Percentiles rank a stretch among this genome's conserved stretches.
Evolutionary conservation across 2,797 vertebrate species (phyloP).

Genomic region (Bovichtus variegatus): DNA sequence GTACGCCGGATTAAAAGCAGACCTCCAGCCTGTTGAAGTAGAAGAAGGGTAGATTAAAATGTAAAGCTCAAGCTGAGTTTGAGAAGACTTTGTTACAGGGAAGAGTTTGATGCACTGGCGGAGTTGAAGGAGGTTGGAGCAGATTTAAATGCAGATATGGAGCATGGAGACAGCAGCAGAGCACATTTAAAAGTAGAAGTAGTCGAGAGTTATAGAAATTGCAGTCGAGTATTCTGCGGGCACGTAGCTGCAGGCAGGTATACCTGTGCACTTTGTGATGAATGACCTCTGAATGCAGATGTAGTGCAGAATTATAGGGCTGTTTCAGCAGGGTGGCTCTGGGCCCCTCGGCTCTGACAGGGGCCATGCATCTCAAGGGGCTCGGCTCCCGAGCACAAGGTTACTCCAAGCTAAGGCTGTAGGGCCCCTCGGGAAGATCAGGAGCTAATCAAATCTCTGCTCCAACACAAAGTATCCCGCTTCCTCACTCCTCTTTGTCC

Average conservation of each 20-base stretch:
- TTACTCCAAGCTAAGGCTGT: slow-evolving; percentile 43
- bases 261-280: slow-evolving; percentile 61
- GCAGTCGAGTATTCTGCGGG: slow-evolving; percentile 11
- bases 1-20: not conserved
- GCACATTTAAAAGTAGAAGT: slow-evolving; percentile 20
- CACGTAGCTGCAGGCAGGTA: slow-evolving; percentile 13
- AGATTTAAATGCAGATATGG: slow-evolving; percentile 32
- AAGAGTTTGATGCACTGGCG: not conserved
- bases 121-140: not conserved
- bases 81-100: slow-evolving; percentile 15
- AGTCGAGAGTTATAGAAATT: slow-evolving; percentile 23
- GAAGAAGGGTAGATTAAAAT: slow-evolving; percentile 2
- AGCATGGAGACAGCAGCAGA: not conserved
- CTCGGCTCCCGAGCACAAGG: slow-evolving; percentile 54
- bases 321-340: slow-evolving; percentile 42
- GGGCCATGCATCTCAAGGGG: slow-evolving; percentile 73
- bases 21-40: not conserved
- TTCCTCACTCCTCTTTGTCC: not conserved
- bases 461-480: not conserved
- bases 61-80: slow-evolving; percentile 3
- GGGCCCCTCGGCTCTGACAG: slow-evolving; percentile 67
- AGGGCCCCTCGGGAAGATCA: slow-evolving; percentile 33
- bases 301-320: slow-evolving; percentile 52
- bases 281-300: slow-evolving; percentile 70
- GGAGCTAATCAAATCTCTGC: slow-evolving; percentile 34